These are phyloP conservation scores for Camelus dromedarius DNA, from an alignment of 2,113 vertebrate genomes.

Conservation along the genomic window DNA sequence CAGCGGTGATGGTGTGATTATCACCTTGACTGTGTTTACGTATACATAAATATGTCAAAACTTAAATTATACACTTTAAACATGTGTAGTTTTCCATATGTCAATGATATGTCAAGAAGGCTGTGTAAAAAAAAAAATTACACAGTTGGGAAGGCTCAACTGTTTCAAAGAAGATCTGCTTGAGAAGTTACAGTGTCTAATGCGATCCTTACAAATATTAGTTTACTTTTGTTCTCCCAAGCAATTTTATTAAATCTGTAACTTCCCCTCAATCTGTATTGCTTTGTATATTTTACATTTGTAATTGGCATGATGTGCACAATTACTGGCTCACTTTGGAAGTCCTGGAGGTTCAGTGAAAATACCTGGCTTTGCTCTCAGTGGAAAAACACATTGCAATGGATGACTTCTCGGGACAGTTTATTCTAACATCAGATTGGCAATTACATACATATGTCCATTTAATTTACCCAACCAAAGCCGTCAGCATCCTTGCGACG, in stretches of 20 bases:
- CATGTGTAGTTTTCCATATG: background rate
- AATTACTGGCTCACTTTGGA: background rate
- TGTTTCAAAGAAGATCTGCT: background rate
- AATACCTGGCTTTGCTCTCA: background rate
- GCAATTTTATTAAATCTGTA: background rate
- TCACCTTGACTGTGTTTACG: background rate
- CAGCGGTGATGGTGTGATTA: background rate
- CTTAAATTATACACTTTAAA: background rate
- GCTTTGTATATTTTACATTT: too few species aligned
- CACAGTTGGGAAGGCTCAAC: background rate
- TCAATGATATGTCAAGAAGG: background rate
- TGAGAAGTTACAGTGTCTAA: background rate
- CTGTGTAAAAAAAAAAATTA: background rate
- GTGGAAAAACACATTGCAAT: background rate
- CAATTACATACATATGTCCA: background rate
- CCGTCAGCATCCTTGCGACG: background rate
- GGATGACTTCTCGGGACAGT: background rate
- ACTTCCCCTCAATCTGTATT: background rate
- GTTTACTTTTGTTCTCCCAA: background rate
- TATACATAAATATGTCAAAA: background rate
- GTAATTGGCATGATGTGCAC: background rate
- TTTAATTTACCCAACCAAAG: background rate
- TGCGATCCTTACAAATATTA: background rate
- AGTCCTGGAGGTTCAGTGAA: background rate
- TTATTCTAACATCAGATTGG: background rate